Evolutionary conservation across 2,113 vertebrate genomes (phyloP).

Genomic region (Serinus canaria): DNA sequence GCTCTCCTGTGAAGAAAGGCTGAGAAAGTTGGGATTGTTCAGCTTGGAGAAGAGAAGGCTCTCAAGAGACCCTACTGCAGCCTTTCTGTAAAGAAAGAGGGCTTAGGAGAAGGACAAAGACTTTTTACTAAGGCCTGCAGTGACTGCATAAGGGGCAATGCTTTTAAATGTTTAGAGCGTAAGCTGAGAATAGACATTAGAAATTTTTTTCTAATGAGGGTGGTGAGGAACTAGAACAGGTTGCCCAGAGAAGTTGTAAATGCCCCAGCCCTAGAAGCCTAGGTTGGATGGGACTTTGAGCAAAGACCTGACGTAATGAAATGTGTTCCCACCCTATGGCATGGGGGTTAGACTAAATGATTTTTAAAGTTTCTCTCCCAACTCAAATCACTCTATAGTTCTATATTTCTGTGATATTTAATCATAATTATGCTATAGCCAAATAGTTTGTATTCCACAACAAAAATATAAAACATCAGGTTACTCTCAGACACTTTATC

Average conservation of each 20-base stretch:
- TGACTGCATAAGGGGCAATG: background rate
- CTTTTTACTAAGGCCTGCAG: background rate
- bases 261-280: background rate
- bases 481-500: background rate
- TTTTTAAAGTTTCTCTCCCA: background rate
- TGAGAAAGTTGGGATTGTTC: background rate
- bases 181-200: background rate
- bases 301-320: background rate
- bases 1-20: background rate
- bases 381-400: background rate
- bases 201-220: background rate
- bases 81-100: background rate
- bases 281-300: background rate
- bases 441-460: background rate
- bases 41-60: background rate
- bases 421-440: background rate
- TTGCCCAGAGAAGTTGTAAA: background rate
- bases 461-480: background rate
- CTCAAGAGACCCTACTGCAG: rapidly evolving
- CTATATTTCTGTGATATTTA: background rate
- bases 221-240: background rate
- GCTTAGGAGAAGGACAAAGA: background rate
- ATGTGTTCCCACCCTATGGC: background rate
- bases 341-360: background rate
- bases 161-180: background rate